Percentiles rank a stretch among this genome's conserved stretches.
These are phyloP conservation scores for Sphyrna mokarran DNA, from an alignment of 2,113 vertebrate species.

Conservation along the genomic window DNA sequence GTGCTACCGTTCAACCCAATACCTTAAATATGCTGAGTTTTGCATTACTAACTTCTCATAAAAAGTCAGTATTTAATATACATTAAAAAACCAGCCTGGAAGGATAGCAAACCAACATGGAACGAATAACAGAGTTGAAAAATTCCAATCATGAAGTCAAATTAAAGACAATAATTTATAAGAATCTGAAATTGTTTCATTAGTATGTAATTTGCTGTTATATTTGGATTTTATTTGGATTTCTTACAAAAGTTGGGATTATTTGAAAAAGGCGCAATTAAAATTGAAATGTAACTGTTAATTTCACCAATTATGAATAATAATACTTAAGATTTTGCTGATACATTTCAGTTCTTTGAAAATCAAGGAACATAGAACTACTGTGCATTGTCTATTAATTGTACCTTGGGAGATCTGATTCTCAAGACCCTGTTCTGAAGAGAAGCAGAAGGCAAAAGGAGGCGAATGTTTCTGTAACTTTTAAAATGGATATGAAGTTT, in stretches of 20 bases:
- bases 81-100: background rate
- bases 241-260: background rate
- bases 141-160: background rate
- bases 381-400: background rate
- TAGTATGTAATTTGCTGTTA: constrained; percentile 11
- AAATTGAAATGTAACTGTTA: background rate
- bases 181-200: background rate
- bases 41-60: background rate
- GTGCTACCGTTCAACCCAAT: no score
- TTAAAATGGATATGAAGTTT: background rate
- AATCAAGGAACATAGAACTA: background rate
- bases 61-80: background rate
- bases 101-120: background rate
- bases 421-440: background rate
- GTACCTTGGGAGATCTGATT: background rate
- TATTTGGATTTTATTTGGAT: background rate
- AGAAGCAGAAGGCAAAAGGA: background rate
- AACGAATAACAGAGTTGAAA: background rate
- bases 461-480: background rate
- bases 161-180: background rate
- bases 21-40: background rate
- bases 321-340: background rate
- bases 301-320: background rate
- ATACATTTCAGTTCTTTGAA: background rate
- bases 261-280: background rate